Evolutionary conservation across 2,113 vertebrate species (phyloP).

Genomic region (Phasianus colchicus): DNA sequence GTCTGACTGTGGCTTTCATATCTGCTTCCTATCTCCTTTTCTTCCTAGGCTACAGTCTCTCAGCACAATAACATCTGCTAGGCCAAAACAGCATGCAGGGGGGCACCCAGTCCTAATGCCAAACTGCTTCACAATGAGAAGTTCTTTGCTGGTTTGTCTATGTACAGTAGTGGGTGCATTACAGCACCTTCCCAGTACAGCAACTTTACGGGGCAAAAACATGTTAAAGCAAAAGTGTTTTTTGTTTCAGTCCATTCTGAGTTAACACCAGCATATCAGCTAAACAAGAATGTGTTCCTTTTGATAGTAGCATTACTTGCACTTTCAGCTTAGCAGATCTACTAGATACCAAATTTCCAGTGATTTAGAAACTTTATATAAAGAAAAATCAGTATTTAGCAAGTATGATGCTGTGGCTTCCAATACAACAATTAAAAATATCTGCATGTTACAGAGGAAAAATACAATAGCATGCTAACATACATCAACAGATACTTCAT

Average conservation of each 20-base stretch:
- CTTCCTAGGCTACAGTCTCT: fast-evolving
- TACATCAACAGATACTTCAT: background rate
- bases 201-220: background rate
- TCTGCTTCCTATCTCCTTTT: too few species aligned
- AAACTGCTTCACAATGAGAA: fast-evolving
- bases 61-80: background rate
- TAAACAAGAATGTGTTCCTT: background rate
- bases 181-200: background rate
- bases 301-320: background rate
- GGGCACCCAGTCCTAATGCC: fast-evolving
- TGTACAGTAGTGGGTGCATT: too few species aligned
- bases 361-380: background rate
- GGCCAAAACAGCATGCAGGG: fast-evolving
- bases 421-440: background rate
- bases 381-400: background rate
- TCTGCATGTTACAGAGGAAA: background rate
- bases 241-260: background rate
- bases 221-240: background rate
- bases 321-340: background rate
- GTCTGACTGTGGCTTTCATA: too few species aligned
- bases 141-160: background rate
- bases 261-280: background rate
- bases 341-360: background rate
- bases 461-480: background rate
- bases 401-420: background rate